These are phyloP conservation scores for Urocitellus parryii DNA, from an alignment of 2,113 vertebrate genomes.

Conservation along the genomic window DNA sequence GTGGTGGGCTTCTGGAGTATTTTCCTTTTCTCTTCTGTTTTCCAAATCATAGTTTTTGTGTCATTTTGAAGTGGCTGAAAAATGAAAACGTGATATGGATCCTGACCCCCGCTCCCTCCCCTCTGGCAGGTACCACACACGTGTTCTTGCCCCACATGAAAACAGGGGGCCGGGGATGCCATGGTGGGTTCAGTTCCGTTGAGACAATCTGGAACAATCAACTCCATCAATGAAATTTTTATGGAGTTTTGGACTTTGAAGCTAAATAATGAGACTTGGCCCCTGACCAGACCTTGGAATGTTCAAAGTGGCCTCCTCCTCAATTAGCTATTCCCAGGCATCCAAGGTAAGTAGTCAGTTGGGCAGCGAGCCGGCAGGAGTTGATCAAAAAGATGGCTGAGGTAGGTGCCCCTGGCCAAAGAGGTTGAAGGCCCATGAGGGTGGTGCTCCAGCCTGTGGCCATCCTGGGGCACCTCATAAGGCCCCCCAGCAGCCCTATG, in stretches of 20 bases:
- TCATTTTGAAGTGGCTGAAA: constrained; percentile 35
- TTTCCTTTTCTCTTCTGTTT: constrained; percentile 47
- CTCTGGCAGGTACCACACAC: constrained; percentile 53
- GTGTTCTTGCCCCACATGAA: constrained; percentile 42
- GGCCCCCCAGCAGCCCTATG: not conserved
- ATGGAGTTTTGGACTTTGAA: constrained; percentile 82
- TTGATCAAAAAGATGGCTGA: not conserved
- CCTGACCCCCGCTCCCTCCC: not conserved
- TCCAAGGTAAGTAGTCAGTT: constrained; percentile 22
- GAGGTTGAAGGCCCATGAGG: not conserved
- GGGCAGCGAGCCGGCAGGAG: not conserved
- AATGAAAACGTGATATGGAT: not conserved
- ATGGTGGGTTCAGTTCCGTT: constrained; percentile 45
- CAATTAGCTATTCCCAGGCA: constrained; percentile 66
- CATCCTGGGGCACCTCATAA: not conserved
- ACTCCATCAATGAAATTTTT: constrained; percentile 77
- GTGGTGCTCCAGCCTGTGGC: not conserved
- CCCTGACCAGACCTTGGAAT: constrained; percentile 72
- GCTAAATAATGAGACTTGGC: constrained; percentile 78
- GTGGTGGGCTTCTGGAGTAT: not conserved
- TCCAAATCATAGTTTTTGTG: not conserved
- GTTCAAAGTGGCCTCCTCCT: constrained; percentile 70
- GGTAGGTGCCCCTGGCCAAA: not conserved
- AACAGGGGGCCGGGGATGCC: constrained; percentile 47
- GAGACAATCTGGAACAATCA: constrained; percentile 69